Percentiles rank a stretch among this genome's conserved stretches.
Conservation (phyloP, 2,888 invertebrate genomes). For the Cyclophora punctaria region DNA sequence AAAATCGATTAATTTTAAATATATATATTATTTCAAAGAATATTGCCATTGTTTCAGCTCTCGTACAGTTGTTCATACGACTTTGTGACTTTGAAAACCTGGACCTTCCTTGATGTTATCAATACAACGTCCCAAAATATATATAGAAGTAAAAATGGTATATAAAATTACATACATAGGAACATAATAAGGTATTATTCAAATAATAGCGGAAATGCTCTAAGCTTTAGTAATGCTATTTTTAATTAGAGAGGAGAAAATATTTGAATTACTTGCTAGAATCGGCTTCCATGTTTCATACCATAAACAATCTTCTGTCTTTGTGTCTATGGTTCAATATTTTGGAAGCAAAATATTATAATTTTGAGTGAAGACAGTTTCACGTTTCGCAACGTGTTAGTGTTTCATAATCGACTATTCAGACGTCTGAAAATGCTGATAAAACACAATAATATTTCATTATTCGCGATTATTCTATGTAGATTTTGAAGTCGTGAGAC, state of each 20-base stretch:
- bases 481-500: too few relatives aligned
- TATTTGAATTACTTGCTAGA: too few relatives aligned
- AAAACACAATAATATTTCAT: too few relatives aligned
- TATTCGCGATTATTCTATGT: too few relatives aligned
- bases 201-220: slow-evolving; percentile 25
- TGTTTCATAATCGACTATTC: too few relatives aligned
- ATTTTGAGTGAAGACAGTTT: too few relatives aligned
- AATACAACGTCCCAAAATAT: slow-evolving; percentile 30
- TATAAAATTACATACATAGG: slow-evolving; percentile 33
- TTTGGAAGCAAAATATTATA: too few relatives aligned
- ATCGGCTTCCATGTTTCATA: too few relatives aligned
- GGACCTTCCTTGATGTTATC: slow-evolving; percentile 18
- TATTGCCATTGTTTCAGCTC: slow-evolving; percentile 20
- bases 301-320: too few relatives aligned
- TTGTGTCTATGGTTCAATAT: too few relatives aligned
- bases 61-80: slow-evolving; percentile 3
- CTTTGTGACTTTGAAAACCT: slow-evolving; percentile 22
- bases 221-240: slow-evolving; percentile 23
- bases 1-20: slow-evolving; percentile 24
- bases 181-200: slow-evolving; percentile 30
- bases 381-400: too few relatives aligned
- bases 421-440: too few relatives aligned
- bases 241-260: slow-evolving; percentile 7
- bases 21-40: slow-evolving; percentile 13
- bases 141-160: slow-evolving; percentile 29